Base-by-base conservation (phyloP, 2,888 invertebrate species). In the Deilephila elpenor region DNA sequence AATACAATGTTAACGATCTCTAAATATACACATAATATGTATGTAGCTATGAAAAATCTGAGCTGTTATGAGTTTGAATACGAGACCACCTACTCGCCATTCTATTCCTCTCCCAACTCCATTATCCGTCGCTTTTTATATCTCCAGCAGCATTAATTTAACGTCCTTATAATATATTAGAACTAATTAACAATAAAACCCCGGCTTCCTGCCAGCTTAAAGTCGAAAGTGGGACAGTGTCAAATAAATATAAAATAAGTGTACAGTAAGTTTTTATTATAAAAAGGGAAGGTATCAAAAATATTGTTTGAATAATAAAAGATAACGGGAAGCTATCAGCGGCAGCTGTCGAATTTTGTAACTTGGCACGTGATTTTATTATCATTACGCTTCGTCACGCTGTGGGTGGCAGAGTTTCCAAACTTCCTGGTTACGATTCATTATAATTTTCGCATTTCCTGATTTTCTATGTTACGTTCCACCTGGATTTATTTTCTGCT, bases 321-420 rank as follows among this genome's bases (percentile, higher is more conserved):
- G 51, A 67, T 67, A 67, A 67, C 67, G 67, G 67, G 51, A 67
- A 51, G 67, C 51, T 44, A 67, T 67, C 67, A 25, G 51, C 51
- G 25, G 67, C 67, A 67, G 67, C 44, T 51, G 67, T 67, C 67
- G 67, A 67, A 67, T 67, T 67, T 67, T 67, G 67, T 44, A 67
- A 67, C 5, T 67, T 67, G 67, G 67, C 67, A 67, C 67, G 67
- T 67, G 67, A 67, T 67, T 67, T 67, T 67, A 67, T 51, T 67
- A 67, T 67, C 67, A 67, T 67, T 67, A 67, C 51, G 67, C 67
- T 44, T 67, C 44, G 67, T 51, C 67, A 67, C 44, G 67, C 67
- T 67, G 67, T 67, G 51, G 67, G 51, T 51, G 51, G 44, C 51
- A 67, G 64, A 64, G 51, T 67, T 67, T 67, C 32, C 19, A 67